A percentile compares a stretch with the other conserved stretches of the same genome.
Evolutionary conservation across 2,113 vertebrate genomes (phyloP).

Genomic region (Numida meleagris): DNA sequence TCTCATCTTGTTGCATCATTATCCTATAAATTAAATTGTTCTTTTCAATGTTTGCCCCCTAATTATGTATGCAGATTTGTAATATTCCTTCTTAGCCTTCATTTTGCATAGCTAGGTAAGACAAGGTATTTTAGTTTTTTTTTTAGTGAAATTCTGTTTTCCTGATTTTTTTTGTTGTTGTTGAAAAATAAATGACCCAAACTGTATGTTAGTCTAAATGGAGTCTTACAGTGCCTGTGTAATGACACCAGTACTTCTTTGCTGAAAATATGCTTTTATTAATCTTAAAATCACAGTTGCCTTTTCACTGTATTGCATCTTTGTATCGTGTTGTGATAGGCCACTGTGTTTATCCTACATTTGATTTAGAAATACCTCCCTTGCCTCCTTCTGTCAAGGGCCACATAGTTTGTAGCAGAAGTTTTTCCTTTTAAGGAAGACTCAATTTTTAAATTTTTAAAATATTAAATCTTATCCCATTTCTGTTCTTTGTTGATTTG

Average conservation of each 20-base stretch:
- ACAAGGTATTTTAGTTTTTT: not conserved
- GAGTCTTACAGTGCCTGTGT: not conserved
- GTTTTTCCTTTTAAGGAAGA: not conserved
- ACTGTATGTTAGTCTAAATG: accelerated
- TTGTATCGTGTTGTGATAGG: not conserved
- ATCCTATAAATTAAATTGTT: not conserved
- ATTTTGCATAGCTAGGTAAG: not conserved
- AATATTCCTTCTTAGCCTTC: not conserved
- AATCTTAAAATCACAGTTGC: not conserved
- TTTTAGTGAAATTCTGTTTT: not conserved
- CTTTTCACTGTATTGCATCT: not conserved
- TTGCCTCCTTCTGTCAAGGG: not conserved
- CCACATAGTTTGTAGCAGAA: not conserved
- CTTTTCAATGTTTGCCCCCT: not conserved
- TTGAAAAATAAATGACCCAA: not conserved
- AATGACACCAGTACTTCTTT: not conserved
- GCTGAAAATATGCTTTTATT: not conserved
- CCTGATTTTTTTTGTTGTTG: not conserved
- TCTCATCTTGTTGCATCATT: not conserved
- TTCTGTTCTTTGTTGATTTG: not conserved
- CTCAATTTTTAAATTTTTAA: not conserved
- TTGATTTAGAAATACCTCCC: not conserved
- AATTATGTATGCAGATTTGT: not conserved
- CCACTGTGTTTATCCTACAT: not conserved
- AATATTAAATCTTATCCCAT: not conserved